phyloP scores from a whole-genome alignment of 2,113 vertebrate genomes.

The Paracanthobrama guichenoti region DNA sequence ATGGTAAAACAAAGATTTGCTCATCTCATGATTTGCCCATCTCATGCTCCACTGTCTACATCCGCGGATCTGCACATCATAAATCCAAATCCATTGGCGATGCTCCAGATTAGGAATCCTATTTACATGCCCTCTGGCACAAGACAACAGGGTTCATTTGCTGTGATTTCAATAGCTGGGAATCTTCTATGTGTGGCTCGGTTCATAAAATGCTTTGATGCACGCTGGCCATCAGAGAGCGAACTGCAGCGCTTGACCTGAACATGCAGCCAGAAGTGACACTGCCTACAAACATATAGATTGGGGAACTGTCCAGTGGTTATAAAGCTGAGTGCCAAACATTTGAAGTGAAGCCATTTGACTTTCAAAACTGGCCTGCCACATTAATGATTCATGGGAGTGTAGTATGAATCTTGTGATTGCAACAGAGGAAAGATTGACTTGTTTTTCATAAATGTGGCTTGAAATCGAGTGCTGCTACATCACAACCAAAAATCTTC shows the following conservation, averaged over 20 bases:
- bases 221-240: neutral
- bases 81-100: neutral
- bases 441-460: slow-evolving; percentile 12
- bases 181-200: slow-evolving; percentile 6
- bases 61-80: neutral
- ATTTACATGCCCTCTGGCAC: slow-evolving; percentile 8
- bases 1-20: neutral
- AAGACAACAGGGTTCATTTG: neutral
- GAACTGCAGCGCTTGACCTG: neutral
- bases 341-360: slow-evolving; percentile 6
- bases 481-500: slow-evolving; percentile 13
- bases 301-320: neutral
- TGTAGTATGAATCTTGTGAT: slow-evolving; percentile 15
- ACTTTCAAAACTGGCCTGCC: slow-evolving; percentile 33
- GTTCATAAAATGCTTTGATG: slow-evolving; percentile 14
- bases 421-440: neutral
- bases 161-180: neutral
- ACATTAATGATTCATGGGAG: slow-evolving; percentile 28
- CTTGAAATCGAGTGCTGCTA: neutral
- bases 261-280: neutral
- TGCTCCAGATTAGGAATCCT: neutral
- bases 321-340: slow-evolving; percentile 15
- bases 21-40: neutral
- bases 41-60: neutral
- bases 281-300: neutral